These are phyloP conservation scores for Conops quadrifasciatus DNA, from an alignment of 2,888 invertebrate species.

Conservation along the genomic window DNA sequence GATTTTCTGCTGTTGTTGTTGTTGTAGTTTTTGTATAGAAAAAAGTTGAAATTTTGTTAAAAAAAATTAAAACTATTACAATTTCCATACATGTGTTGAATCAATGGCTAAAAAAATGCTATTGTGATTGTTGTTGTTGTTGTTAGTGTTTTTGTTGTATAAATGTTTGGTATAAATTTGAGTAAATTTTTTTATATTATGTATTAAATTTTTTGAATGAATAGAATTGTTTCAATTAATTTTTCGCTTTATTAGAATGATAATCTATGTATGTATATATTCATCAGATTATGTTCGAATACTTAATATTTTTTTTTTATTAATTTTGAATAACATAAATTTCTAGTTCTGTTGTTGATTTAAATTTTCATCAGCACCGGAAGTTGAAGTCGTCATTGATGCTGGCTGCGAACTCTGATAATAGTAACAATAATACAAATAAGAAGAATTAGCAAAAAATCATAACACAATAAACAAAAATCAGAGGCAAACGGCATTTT, in stretches of 20 bases:
- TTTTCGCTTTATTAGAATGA: background rate
- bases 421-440: conserved; percentile 37
- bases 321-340: conserved; percentile 12
- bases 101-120: conserved; percentile 1
- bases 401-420: conserved; percentile 76
- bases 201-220: conserved; percentile 26
- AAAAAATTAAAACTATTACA: conserved; percentile 12
- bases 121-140: conserved; percentile 32
- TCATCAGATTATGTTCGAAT: conserved; percentile 31
- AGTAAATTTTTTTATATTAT: conserved; percentile 8
- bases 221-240: conserved; percentile 6
- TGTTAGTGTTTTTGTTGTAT: conserved; percentile 6
- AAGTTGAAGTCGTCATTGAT: conserved; percentile 67
- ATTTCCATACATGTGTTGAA: conserved; percentile 13
- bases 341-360: conserved; percentile 68
- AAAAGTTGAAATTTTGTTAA: background rate
- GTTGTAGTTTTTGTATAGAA: background rate
- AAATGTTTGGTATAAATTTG: no score
- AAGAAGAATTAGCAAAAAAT: conserved; percentile 19
- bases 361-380: conserved; percentile 79
- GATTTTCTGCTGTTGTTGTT: background rate
- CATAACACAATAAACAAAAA: background rate
- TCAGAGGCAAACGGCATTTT: background rate
- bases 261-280: conserved; percentile 20
- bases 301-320: conserved; percentile 25